Evolutionary conservation across 2,797 vertebrate genomes (phyloP), one percentile per base, ranked within the genome.

Genomic region (Chaenodraco wilsoni): DNA sequence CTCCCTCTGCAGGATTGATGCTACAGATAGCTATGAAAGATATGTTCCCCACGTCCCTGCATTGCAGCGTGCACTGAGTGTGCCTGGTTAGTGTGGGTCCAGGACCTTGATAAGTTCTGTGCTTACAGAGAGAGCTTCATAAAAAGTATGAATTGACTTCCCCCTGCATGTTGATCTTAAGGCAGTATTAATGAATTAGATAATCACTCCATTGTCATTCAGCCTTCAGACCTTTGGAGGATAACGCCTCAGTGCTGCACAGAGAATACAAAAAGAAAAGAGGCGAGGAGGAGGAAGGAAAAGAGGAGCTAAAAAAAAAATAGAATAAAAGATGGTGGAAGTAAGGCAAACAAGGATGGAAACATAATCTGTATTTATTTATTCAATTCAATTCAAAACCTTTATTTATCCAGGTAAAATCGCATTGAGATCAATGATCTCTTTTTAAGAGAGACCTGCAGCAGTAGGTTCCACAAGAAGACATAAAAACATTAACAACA

Each of bases 131-230:
- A 52, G 55, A 51, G 69, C 68, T 74, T 64, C 52, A 64, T 65
- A 80, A 81, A 37, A 85, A 62, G 27, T 55, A 54, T 58, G 59
- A 83, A 85, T 83, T 72, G 81, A 71, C 74, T 56, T 58, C 23
- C 13, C 31, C 44, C 55, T 14, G 45, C 27, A 73, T 61, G 79
- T 67, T 74, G 76, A 80, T 84, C 72, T 72, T 48, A 51, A 87
- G 27, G 68, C 68, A 21, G 67, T 73, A 56, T 76, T 72, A 85
- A 82, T 81, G 58, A 58, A 40, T 57, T 65, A 58, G 59, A 83
- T 88, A 72, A 90, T 87, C 83, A 79, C 78, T 69, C 72, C 16
- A 69, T 86, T 66, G 74, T 57, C 79, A 72, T 82, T 85, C 69
- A 78, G 80, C 64, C 65, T 71, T 77, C 62, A 76, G 83, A 75